Evolutionary conservation across 2,888 invertebrate genomes (phyloP), one percentile per base, ranked within the genome.

Genomic region (Steinernema scapterisci): DNA sequence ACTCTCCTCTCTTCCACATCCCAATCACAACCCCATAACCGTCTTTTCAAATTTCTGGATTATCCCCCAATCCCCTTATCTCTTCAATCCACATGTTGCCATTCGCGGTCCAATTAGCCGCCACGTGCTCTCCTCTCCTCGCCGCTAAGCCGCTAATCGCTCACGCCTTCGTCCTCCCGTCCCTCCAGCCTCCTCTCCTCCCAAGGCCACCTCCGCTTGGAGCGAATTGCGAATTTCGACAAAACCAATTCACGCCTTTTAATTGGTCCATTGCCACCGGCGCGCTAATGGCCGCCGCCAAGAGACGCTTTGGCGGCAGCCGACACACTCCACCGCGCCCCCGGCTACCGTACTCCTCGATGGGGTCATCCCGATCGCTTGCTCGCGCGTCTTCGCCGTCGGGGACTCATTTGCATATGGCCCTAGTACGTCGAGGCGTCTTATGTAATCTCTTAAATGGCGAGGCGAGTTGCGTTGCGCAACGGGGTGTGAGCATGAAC

Each of bases 371-470:
- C 7, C 31, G 16, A n/a, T n/a, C n/a, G n/a, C n/a, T n/a, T n/a
- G n/a, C n/a, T n/a, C n/a, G 63, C 27, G 31, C 31, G 48, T 16
- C 48, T 5, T 38, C 38, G 19, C n/a, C 48, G 48, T 16, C 48
- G 19, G 63, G 31, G 63, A 63, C 11, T 63, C 27, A 63, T 63
- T 63, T 63, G 63, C 63, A 63, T 63, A 63, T 63, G 63, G 27
- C 63, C 27, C 63, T 1, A 25, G 63, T 63, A 19, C 27, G 31
- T 38, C 38, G 19, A 16, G 27, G 63, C 27, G 63, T 63, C 63
- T 63, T 63, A 63, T 63, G 63, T 63, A 63, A 63, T 63, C 63
- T 38, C 63, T 63, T 63, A 63, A 63, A 63, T 63, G 31, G 63
- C 21, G 21, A 23, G 25, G 31, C 7, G 63, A 63, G 25, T 48